Evolutionary conservation across 53 echinoderm and acorn worm genomes (phyloP), one percentile per base, ranked within the genome.

Genomic region (Crossaster papposus): DNA sequence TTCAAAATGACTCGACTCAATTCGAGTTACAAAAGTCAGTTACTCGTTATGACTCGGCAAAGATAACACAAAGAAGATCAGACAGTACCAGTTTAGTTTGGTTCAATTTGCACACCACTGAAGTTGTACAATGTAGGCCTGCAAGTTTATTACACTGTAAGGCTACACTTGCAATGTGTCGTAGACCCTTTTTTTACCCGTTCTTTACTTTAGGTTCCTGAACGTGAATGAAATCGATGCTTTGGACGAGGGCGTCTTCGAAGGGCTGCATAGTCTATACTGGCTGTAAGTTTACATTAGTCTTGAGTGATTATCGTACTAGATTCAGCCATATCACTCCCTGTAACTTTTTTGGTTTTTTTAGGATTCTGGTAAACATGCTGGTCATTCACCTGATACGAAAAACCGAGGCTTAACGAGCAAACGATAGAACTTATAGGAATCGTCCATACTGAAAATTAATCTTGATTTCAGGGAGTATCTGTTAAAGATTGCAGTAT

Each of bases 221-320:
- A 81, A 62, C 52, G 86, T 90, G 30, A 94, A 92, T 32, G 77
- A 83, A 36, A 36, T 94, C 14, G 79, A 54, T 20, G 76, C 85
- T 17, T 58, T 94, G 15, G 90, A 90, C 36, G 88, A 89, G 8
- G 92, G 82, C 2, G 53, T 86, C 23, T 94, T 94, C 72, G 22
- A 70, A 2, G 94, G 94, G 4, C 82, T 94, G 36, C 30, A 80
- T 14, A 84, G 29, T 22, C 73, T 94, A 11, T 94, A 88, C 72
- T 94, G 94, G 94, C 73, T 94, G 94, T 94, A 70, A 94, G 94
- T 94, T 62, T 24, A 51, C 26, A 36, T 24, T 38, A 12, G 28
- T 26, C 44, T 44, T 44, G 44, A 44, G 44, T 44, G 44, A 44
- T 44, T 44, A 7, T 44, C 44, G 12, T 15, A 58, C 28, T 22